A percentile compares a stretch with the other conserved stretches of the same genome.
phyloP scores from a whole-genome alignment of 2,888 invertebrate genomes.

The Xanthostigma xanthostigma region DNA sequence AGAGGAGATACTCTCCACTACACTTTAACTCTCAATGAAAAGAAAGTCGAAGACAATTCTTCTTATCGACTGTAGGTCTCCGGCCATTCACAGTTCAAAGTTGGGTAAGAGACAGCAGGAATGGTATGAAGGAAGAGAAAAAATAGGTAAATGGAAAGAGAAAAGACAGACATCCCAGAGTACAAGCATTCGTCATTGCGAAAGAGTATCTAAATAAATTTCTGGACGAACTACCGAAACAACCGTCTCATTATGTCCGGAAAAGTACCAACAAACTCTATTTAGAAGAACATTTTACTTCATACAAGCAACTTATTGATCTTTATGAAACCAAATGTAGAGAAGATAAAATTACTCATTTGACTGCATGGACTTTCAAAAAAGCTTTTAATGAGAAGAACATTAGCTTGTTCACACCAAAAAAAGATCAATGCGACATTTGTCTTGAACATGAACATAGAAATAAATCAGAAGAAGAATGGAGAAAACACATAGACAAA shows the following conservation, averaged over 20 bases:
- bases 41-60: constrained; percentile 11
- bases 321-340: constrained; percentile 9
- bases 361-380: constrained; percentile 10
- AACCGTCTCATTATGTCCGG: constrained; percentile 15
- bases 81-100: constrained; percentile 7
- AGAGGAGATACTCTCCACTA: no score
- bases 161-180: no score
- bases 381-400: constrained; percentile 12
- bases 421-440: constrained; percentile 14
- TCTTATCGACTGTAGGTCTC: constrained; percentile 12
- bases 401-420: constrained; percentile 13
- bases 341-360: constrained; percentile 5
- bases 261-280: constrained; percentile 13
- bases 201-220: constrained; percentile 6
- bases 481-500: constrained; percentile 9
- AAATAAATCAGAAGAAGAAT: constrained; percentile 14
- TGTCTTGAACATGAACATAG: constrained; percentile 13
- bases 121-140: constrained; percentile 7
- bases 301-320: constrained; percentile 7
- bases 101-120: constrained; percentile 8
- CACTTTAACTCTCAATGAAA: no score
- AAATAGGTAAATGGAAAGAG: constrained; percentile 1
- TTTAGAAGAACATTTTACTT: constrained; percentile 11
- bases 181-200: no score
- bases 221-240: constrained; percentile 12